Percentiles rank a stretch among this genome's conserved stretches.
phyloP scores from a whole-genome alignment of 2,797 vertebrate species.

The Tiaroga cobitis region DNA sequence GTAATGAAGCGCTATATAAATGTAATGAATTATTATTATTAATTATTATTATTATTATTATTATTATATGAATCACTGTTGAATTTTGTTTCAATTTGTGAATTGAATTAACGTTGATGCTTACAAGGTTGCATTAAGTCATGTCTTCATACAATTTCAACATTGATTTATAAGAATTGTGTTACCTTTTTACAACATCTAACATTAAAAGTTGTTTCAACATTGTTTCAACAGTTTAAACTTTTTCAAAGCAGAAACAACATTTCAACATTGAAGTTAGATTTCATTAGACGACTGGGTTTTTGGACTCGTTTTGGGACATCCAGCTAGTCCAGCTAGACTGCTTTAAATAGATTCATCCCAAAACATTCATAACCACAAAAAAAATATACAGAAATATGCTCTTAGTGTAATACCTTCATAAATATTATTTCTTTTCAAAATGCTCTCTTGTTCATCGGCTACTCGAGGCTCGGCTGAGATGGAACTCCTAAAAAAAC shows the following conservation, averaged over 20 bases:
- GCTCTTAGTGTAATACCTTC: constrained; percentile 60
- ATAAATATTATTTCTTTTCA: constrained; percentile 58
- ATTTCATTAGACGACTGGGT: not conserved
- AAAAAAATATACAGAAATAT: not conserved
- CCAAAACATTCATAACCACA: not conserved
- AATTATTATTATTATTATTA: no score
- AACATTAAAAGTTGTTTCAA: not conserved
- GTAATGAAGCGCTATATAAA: no score
- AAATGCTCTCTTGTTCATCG: constrained; percentile 35
- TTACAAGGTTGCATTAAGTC: not conserved
- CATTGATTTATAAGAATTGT: not conserved
- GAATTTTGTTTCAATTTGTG: not conserved
- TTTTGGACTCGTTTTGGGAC: not conserved
- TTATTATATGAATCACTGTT: not conserved
- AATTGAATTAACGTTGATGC: not conserved
- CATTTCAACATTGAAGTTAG: not conserved
- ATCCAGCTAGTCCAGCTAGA: not conserved
- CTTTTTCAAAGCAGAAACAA: not conserved
- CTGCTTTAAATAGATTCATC: not conserved
- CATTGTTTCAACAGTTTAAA: not conserved
- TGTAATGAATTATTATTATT: no score
- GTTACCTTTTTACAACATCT: not conserved
- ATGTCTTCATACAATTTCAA: not conserved
- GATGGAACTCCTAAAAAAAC: constrained; percentile 56
- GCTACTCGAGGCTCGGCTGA: constrained; percentile 47